Percentiles rank a stretch among this genome's conserved stretches.
Evolutionary conservation across 2,797 vertebrate species (phyloP).

Genomic region (Phrynocephalus vlangalii): DNA sequence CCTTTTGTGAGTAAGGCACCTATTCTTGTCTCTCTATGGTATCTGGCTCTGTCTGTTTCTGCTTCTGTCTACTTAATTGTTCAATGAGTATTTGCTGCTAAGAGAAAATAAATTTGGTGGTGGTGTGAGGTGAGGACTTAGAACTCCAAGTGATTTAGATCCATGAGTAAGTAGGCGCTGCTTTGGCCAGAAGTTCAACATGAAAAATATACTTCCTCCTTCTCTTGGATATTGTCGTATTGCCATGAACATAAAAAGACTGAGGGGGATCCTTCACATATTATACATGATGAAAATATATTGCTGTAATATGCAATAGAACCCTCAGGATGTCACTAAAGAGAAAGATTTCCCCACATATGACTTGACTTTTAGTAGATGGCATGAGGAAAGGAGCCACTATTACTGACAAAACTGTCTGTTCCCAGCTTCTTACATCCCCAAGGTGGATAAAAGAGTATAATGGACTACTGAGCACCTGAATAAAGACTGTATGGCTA

Average conservation of each 20-base stretch:
- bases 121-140: neutral
- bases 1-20: too few relatives aligned
- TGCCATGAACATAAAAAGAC: neutral
- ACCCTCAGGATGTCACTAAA: conserved; percentile 35
- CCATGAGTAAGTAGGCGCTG: neutral
- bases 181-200: neutral
- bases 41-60: too few relatives aligned
- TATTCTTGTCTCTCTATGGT: too few relatives aligned
- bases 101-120: neutral
- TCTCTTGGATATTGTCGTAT: neutral
- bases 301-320: conserved; percentile 18
- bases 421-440: neutral
- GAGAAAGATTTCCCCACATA: neutral
- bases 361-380: neutral
- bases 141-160: neutral
- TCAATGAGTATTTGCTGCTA: too few relatives aligned
- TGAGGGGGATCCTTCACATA: neutral
- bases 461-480: neutral
- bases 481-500: neutral
- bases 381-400: neutral
- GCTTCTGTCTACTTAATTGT: too few relatives aligned
- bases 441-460: neutral
- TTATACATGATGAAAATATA: neutral
- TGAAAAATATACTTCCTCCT: neutral
- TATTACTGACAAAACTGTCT: neutral